Evolutionary conservation across 1,140 invertebrate species (phyloP).

Genomic region (Musca domestica): DNA sequence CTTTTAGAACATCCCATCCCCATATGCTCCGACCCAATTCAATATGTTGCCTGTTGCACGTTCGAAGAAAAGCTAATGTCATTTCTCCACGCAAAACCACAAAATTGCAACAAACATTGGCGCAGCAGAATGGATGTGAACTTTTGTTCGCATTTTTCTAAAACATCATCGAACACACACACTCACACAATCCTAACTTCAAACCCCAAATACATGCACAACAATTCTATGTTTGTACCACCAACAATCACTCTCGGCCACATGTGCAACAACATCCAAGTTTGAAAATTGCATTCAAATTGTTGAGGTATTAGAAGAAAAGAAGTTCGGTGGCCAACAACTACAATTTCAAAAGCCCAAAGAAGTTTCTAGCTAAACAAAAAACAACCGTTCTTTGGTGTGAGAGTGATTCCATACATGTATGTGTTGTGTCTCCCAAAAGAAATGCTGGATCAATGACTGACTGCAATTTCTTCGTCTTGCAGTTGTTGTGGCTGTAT

Average conservation of each 20-base stretch:
- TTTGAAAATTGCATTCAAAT: slow-evolving; percentile 11
- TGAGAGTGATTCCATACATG: neutral
- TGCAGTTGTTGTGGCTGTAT: no score
- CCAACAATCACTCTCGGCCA: neutral
- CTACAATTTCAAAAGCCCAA: neutral
- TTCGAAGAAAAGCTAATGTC: no score
- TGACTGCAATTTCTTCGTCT: no score
- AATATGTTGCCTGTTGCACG: no score
- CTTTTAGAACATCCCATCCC: no score
- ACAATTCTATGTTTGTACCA: neutral
- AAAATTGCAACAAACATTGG: neutral
- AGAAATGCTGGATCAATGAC: no score
- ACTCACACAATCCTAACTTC: neutral
- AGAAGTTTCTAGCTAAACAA: neutral
- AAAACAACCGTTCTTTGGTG: neutral
- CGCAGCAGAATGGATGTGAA: slow-evolving; percentile 16
- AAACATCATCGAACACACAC: slow-evolving; percentile 1
- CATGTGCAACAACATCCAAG: neutral
- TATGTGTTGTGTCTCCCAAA: neutral
- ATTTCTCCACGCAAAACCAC: no score
- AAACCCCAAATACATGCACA: neutral
- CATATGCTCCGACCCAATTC: no score
- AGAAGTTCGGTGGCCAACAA: neutral
- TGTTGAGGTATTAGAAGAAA: neutral
- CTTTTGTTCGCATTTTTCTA: slow-evolving; percentile 31